Base-by-base conservation (phyloP, 2,797 vertebrate genomes). In the Pseudotriccus pelzelni region DNA sequence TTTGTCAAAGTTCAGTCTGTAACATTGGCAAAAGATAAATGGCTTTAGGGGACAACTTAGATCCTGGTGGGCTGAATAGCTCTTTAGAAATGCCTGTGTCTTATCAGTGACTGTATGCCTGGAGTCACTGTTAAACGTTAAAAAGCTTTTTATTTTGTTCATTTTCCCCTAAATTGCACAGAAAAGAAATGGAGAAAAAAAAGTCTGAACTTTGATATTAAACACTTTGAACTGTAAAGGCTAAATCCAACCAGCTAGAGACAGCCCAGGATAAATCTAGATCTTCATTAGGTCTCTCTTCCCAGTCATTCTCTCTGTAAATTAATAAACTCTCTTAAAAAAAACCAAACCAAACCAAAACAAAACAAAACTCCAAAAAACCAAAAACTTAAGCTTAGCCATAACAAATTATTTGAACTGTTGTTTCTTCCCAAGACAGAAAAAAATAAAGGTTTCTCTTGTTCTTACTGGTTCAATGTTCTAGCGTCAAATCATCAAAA, bases 191-290 rank as follows among this genome's bases (percentile, higher is more conserved):
- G 8, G 16, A 37, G 12, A n/a, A 73, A 90, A 50, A 34, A 59
- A n/a, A 10, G 14, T 56, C 67, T 82, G 49, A 84, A 82, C 90
- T 94, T 94, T 92, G 56, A 87, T 95, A 67, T 69, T 67, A 76
- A 76, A 63, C 55, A 46, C 63, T 93, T 14, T 90, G 74, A 95
- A 76, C 25, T 76, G 32, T 76, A 94, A 95, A 89, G 49, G 36
- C 50, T 92, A 67, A 89, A 77, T 69, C 56, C 44, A 90, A 60
- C 41, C 39, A 92, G 44, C 32, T 41, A 79, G 63, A 88, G 15
- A 92, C 24, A 59, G 30, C 13, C 16, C 27, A 84, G 32, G 43
- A 52, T 56, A 79, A 63, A 94, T 60, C 52, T 87, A 76, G 63
- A 44, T 47, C 74, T 70, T 9, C 20, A 68, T 44, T 60, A 82